Evolutionary conservation across 2,113 vertebrate species (phyloP).

Genomic region (Heterotis niloticus): DNA sequence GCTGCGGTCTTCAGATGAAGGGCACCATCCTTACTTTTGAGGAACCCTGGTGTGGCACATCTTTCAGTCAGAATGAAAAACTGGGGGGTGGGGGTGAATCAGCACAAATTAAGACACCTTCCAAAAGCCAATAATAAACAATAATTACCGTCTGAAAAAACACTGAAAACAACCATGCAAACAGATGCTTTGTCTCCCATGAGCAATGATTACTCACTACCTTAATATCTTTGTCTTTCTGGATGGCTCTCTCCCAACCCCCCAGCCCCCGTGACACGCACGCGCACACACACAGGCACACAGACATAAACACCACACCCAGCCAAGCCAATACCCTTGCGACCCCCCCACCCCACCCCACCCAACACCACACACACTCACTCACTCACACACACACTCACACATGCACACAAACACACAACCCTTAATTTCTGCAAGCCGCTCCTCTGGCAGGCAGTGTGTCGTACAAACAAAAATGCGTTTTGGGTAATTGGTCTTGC

Average conservation of each 20-base stretch:
- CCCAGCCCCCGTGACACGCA: constrained; percentile 49
- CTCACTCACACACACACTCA: constrained; percentile 35
- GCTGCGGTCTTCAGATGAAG: not conserved
- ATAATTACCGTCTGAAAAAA: constrained; percentile 62
- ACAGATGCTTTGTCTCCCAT: constrained; percentile 57
- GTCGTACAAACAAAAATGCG: constrained; percentile 94
- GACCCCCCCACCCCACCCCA: constrained; percentile 40
- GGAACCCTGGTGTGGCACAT: not conserved
- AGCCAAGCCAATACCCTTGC: constrained; percentile 66
- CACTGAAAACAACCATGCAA: constrained; percentile 47
- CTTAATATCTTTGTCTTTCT: constrained; percentile 66
- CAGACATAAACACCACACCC: constrained; percentile 60
- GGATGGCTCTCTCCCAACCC: constrained; percentile 45
- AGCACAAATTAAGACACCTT: constrained; percentile 35
- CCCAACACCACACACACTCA: constrained; percentile 37
- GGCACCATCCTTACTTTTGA: not conserved
- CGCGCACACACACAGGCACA: constrained; percentile 60
- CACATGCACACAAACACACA: constrained; percentile 29
- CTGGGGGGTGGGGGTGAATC: constrained; percentile 36
- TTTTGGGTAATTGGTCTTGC: constrained; percentile 88
- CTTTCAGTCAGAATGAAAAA: constrained; percentile 25
- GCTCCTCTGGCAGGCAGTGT: constrained; percentile 70
- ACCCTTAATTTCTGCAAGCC: constrained; percentile 66
- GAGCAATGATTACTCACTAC: constrained; percentile 55
- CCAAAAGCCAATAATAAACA: constrained; percentile 46